phyloP scores from a whole-genome alignment of 2,797 vertebrate genomes.

The Glyptemys insculpta region DNA sequence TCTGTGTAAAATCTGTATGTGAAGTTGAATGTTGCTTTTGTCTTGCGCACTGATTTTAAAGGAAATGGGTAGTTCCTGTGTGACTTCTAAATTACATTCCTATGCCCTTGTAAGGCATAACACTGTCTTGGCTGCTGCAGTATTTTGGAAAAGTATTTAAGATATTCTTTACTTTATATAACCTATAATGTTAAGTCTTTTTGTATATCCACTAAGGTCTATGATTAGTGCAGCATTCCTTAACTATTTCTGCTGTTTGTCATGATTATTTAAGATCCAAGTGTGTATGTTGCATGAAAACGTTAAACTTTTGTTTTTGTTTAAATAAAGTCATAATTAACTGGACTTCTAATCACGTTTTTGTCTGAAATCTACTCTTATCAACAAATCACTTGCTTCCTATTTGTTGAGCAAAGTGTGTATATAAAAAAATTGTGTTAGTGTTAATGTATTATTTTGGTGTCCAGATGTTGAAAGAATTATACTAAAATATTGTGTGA shows the following conservation, averaged over 20 bases:
- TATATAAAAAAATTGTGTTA: conserved; percentile 26
- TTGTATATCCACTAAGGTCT: conserved; percentile 75
- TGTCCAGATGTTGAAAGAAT: not conserved
- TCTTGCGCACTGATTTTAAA: conserved; percentile 82
- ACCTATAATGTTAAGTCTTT: conserved; percentile 70
- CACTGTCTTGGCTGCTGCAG: conserved; percentile 84
- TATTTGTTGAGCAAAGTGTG: conserved; percentile 66
- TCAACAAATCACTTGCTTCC: conserved; percentile 73
- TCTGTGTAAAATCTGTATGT: conserved; percentile 79
- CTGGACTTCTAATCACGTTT: conserved; percentile 68
- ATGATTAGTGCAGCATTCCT: conserved; percentile 70
- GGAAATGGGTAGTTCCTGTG: conserved; percentile 75
- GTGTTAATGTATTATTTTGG: conserved; percentile 16
- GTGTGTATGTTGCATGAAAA: conserved; percentile 80
- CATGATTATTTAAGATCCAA: conserved; percentile 80
- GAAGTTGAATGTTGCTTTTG: conserved; percentile 81
- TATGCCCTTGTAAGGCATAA: conserved; percentile 83
- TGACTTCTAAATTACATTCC: conserved; percentile 92
- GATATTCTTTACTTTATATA: conserved; percentile 78
- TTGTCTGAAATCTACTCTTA: conserved; percentile 74
- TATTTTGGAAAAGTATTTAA: conserved; percentile 82
- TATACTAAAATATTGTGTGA: conserved; percentile 17
- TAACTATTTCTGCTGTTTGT: conserved; percentile 71
- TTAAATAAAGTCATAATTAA: conserved; percentile 80
- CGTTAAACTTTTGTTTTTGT: conserved; percentile 68